These are phyloP conservation scores for Nannoperca obscura DNA, from an alignment of 2,797 vertebrate species.

Conservation along the genomic window DNA sequence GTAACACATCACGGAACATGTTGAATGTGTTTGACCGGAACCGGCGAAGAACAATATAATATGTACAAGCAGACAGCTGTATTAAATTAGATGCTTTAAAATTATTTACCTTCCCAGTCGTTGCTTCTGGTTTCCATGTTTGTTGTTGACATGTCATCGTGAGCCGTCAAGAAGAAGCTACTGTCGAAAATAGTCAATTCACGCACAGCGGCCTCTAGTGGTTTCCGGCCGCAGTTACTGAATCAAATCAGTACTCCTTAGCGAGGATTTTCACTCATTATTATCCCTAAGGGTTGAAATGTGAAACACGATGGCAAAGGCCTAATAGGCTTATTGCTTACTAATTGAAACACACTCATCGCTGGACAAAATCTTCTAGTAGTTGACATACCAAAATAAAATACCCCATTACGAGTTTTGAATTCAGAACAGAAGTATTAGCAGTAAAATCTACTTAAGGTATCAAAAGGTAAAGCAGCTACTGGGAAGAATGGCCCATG, in stretches of 20 bases:
- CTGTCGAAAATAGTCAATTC: slow-evolving; percentile 48
- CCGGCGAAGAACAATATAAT: not conserved
- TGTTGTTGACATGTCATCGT: slow-evolving; percentile 87
- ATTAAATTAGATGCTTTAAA: not conserved
- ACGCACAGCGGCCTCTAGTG: slow-evolving; percentile 36
- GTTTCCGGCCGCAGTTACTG: not conserved
- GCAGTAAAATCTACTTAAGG: not conserved
- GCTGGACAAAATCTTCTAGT: not conserved
- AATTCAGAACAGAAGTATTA: not conserved
- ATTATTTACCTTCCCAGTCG: slow-evolving; percentile 92
- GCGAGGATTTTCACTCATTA: not conserved
- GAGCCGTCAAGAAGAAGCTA: slow-evolving; percentile 66
- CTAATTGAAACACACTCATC: slow-evolving; percentile 1
- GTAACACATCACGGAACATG: not conserved
- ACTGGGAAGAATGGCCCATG: not conserved
- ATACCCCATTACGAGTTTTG: not conserved
- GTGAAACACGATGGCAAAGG: slow-evolving; percentile 4
- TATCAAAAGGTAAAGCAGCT: not conserved
- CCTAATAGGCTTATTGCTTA: not conserved
- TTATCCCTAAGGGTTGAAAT: not conserved
- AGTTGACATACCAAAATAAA: not conserved
- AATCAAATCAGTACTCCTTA: not conserved
- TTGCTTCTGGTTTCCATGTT: slow-evolving; percentile 90
- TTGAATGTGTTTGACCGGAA: too few species aligned
- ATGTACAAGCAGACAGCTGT: rapidly evolving